Percentiles rank a stretch among this genome's conserved stretches.
phyloP scores from a whole-genome alignment of 2,113 vertebrate genomes.

The Pongo abelii region DNA sequence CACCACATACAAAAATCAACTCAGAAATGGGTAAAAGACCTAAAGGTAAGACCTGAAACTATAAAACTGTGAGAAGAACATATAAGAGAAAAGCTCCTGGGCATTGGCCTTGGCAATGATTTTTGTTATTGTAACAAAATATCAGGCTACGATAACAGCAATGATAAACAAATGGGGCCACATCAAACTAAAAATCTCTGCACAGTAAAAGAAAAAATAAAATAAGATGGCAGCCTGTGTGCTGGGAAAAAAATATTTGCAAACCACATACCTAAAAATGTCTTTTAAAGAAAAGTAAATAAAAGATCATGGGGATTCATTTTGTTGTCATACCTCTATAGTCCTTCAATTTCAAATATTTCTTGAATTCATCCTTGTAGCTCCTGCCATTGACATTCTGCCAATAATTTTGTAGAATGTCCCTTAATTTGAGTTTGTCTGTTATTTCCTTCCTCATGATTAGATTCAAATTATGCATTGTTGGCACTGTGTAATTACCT shows the following conservation, averaged over 20 bases:
- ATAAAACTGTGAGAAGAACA: background rate
- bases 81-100: background rate
- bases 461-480: background rate
- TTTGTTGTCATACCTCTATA: background rate
- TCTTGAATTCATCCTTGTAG: background rate
- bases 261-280: background rate
- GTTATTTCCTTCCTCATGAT: background rate
- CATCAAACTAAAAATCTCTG: background rate
- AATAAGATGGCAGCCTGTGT: background rate
- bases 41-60: background rate
- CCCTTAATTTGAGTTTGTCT: background rate
- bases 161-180: background rate
- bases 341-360: background rate
- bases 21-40: background rate
- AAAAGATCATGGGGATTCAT: background rate
- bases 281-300: background rate
- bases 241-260: background rate
- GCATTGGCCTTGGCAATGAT: background rate
- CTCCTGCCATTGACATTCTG: background rate
- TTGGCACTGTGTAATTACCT: background rate
- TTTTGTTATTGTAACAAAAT: background rate
- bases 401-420: background rate
- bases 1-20: background rate
- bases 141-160: background rate
- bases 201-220: background rate